Evolutionary conservation across 2,113 vertebrate species (phyloP).

Genomic region (Paramisgurnus dabryanus): DNA sequence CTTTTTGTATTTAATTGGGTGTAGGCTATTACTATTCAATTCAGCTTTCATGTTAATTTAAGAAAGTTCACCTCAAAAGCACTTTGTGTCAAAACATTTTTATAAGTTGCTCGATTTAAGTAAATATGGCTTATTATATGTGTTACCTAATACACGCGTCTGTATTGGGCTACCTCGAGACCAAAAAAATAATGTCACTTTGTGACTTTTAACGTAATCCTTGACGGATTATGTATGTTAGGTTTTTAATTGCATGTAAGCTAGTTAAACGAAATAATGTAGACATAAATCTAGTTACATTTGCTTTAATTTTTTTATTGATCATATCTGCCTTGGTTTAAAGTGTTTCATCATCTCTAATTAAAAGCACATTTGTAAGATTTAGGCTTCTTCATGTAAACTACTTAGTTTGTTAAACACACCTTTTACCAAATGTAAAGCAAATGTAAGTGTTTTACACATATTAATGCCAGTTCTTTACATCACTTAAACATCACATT

Average conservation of each 20-base stretch:
- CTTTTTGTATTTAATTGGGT: not conserved
- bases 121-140: no score
- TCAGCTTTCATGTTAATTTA: not conserved
- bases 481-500: not conserved
- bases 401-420: not conserved
- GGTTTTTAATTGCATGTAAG: no score
- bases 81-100: not conserved
- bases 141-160: no score
- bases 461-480: not conserved
- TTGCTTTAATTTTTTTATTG: not conserved
- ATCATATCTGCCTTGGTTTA: not conserved
- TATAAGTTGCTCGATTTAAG: no score
- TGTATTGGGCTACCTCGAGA: no score
- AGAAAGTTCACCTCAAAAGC: not conserved
- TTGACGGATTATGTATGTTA: no score
- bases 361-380: not conserved
- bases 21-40: not conserved
- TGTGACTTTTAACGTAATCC: no score
- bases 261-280: no score
- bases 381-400: not conserved
- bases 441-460: not conserved
- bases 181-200: no score
- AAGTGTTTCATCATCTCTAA: not conserved
- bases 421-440: not conserved
- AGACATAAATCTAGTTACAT: no score